These are phyloP conservation scores for Leucopternis melanops DNA, from an alignment of 2,113 vertebrate species.

Conservation along the genomic window DNA sequence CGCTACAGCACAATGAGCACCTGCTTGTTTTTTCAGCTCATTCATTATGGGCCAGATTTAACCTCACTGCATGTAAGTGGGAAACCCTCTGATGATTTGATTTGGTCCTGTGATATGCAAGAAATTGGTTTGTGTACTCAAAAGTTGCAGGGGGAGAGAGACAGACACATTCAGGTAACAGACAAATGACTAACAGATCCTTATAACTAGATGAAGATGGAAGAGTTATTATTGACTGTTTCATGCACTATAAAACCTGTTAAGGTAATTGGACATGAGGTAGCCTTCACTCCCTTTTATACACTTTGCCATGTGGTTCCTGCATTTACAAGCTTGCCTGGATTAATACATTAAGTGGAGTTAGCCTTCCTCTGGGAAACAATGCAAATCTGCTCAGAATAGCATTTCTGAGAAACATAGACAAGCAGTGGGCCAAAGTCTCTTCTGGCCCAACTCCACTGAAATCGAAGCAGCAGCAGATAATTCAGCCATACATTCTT, in stretches of 20 bases:
- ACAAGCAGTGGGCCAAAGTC: slow-evolving; percentile 9
- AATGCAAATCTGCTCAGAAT: neutral
- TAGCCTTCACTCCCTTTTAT: neutral
- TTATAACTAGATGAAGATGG: neutral
- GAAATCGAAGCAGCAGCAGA: neutral
- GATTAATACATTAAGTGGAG: neutral
- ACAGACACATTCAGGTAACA: neutral
- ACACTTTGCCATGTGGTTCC: neutral
- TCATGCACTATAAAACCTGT: neutral
- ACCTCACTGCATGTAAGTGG: neutral
- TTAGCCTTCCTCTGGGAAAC: neutral
- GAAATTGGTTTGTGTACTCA: neutral
- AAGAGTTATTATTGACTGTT: neutral
- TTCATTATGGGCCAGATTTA: neutral
- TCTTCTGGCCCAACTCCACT: slow-evolving; percentile 31
- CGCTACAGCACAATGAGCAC: neutral
- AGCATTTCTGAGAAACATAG: slow-evolving; percentile 10
- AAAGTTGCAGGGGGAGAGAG: neutral
- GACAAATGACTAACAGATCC: neutral
- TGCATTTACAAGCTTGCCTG: neutral
- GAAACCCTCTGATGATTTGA: neutral
- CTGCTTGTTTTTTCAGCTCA: neutral
- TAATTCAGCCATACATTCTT: slow-evolving; percentile 17
- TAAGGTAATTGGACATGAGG: neutral
- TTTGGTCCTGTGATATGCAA: neutral